Evolutionary conservation across 2,797 vertebrate genomes (phyloP), one percentile per base, ranked within the genome.

Genomic region (Enteromius viviparus): DNA sequence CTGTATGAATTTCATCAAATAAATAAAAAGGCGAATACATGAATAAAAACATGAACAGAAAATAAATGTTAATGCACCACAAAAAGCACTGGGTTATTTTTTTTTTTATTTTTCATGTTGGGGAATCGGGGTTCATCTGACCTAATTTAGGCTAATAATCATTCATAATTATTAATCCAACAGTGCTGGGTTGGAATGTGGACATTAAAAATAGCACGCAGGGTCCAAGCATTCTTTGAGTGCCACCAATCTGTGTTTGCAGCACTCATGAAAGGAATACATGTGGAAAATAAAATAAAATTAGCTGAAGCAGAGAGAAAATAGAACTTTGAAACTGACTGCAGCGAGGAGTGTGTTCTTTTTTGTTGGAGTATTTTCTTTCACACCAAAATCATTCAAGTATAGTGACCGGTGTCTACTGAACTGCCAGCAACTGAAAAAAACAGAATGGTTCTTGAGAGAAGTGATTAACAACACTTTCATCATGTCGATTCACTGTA

Each of bases 11-110:
- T 49, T 23, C 42, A 49, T 49, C 55, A 64, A 81, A 51, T 17
- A 81, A 81, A 80, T 15, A 74, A 62, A 58, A 81, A 15, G 34
- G 6, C 3, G 51, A 76, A 37, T 40, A 60, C 21, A 76, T 76
- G 34, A 37, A 76, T 76, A 42, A 76, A 74, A 76, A 76, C 74
- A 76, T 42, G 21, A 76, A 23, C 53, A 23, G 32, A 23, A 55
- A 75, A 75, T 12, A 23, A 68, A 40, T 68, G 65, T 66, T 21
- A 66, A 66, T 37, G 19, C 19, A 40, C 19, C 1, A 0, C 7
- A 11, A 66, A 66, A 66, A 40, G 19, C 2, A 7, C 17, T 37
- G 34, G 26, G 14, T 17, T 64, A 17, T 64, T 17, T 17, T 26
- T 26, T 26, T 26, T 26, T 26, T 26, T 26, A 26, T 26, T 26